Evolutionary conservation across 2,113 vertebrate species (phyloP).

Genomic region (Syngnathus floridae): DNA sequence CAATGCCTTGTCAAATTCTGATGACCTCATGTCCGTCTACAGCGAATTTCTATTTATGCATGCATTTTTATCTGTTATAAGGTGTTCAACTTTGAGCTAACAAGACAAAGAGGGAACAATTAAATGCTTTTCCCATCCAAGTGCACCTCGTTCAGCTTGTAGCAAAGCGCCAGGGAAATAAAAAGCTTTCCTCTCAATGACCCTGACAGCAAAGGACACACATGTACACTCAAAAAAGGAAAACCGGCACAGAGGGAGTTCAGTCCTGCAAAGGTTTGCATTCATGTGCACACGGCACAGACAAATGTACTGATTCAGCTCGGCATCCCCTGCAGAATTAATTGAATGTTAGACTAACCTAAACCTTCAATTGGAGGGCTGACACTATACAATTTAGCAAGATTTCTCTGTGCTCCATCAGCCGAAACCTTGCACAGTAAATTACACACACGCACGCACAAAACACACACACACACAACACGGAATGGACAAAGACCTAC

Average conservation of each 20-base stretch:
- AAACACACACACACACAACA: slow-evolving; percentile 23
- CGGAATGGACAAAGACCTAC: slow-evolving; percentile 23
- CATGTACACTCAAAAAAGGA: slow-evolving; percentile 11
- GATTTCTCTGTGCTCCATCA: slow-evolving; percentile 20
- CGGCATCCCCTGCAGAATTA: neutral
- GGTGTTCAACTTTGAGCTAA: slow-evolving; percentile 32
- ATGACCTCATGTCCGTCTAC: too few relatives aligned
- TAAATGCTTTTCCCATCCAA: slow-evolving; percentile 28
- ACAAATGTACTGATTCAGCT: slow-evolving; percentile 26
- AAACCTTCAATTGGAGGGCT: slow-evolving; percentile 11
- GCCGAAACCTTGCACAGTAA: slow-evolving; percentile 18
- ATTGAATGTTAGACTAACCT: neutral
- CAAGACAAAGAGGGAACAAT: slow-evolving; percentile 27
- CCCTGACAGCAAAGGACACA: slow-evolving; percentile 41
- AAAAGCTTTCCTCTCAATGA: slow-evolving; percentile 6
- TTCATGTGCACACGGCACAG: neutral
- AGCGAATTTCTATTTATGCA: too few relatives aligned
- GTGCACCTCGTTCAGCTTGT: slow-evolving; percentile 26
- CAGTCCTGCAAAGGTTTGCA: neutral
- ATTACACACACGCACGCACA: slow-evolving; percentile 11
- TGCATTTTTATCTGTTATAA: neutral
- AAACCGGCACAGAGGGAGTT: neutral
- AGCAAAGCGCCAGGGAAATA: slow-evolving; percentile 23
- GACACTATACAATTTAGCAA: slow-evolving; percentile 22
- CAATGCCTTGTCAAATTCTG: too few relatives aligned